A percentile compares a stretch with the other conserved stretches of the same genome.
phyloP scores from a whole-genome alignment of 2,797 vertebrate genomes.

The Chaetophractus vellerosus region DNA sequence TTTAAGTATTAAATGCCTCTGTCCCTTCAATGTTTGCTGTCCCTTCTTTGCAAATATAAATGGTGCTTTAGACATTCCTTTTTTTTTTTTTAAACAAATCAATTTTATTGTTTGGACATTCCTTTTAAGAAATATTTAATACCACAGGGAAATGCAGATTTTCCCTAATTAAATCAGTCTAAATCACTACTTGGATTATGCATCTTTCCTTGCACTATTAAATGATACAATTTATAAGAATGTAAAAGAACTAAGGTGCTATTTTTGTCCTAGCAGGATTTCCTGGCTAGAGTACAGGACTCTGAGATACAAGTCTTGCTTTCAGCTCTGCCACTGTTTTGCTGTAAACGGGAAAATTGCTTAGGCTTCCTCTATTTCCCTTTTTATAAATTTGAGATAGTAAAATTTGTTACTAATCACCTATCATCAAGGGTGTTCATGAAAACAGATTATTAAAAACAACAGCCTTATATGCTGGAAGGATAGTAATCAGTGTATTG shows the following conservation, averaged over 20 bases:
- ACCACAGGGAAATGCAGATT: conserved; percentile 4
- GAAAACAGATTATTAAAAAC: neutral
- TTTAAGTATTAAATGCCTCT: conserved; percentile 58
- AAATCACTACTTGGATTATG: conserved; percentile 28
- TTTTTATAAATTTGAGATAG: neutral
- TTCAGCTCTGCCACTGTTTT: conserved; percentile 10
- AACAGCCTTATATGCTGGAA: neutral
- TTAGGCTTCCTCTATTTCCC: neutral
- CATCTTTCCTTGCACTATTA: neutral
- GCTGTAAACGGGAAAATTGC: neutral
- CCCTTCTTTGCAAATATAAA: conserved; percentile 38
- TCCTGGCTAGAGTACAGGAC: neutral
- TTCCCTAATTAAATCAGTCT: conserved; percentile 31
- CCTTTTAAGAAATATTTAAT: conserved; percentile 37
- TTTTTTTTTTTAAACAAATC: no score
- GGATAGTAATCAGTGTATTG: neutral
- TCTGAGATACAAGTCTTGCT: neutral
- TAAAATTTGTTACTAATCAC: neutral
- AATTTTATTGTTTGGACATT: neutral
- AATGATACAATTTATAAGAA: conserved; percentile 24
- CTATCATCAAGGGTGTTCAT: neutral
- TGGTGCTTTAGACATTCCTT: neutral
- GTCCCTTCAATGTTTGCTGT: neutral
- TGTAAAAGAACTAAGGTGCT: conserved; percentile 19
- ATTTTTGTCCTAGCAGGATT: neutral